Evolutionary conservation across 1,140 invertebrate species (phyloP), one percentile per base, ranked within the genome.

Genomic region (Drosophila pectinifera): DNA sequence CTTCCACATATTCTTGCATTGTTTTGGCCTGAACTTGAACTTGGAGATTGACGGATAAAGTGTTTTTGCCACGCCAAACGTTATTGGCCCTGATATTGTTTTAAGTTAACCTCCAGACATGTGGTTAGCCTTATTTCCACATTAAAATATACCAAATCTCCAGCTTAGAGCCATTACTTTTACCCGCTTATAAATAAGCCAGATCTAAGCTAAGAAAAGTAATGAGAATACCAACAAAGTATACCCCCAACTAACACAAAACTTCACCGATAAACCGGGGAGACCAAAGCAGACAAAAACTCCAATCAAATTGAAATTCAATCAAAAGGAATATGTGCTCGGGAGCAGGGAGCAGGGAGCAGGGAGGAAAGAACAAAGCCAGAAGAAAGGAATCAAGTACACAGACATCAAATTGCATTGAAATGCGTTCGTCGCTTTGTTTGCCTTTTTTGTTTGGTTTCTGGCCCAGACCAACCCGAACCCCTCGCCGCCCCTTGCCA

Each of bases 291-390:
- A 36, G 36, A 61, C 34, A 83, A 85, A 76, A 86, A 80, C 77
- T 77, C 57, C 76, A 85, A 81, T 78, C 78, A 81, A 85, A 86
- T 81, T 81, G 73, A 85, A 85, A 74, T 85, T 81, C 82, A 78
- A 86, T 86, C 78, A 81, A 81, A 70, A 57, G 63, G 64, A 85
- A 85, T 85, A 77, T 84, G 46, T 70, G 57, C 42, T 48, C 42
- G 43, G 36, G 24, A 26, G 56, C 4, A 31, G 26, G 18, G 16
- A 39, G 38, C 18, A 42, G 43, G 36, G 24, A 26, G 56, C 4
- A 31, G 26, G 18, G 16, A 39, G 38, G 39, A 42, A 46, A 39
- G 22, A 46, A 57, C 42, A 73, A 58, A 34, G n/a, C 39, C 24
- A 49, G 38, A 22, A 61, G 26, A 28, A 38, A n/a, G 62, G 46